Percentiles rank a stretch among this genome's conserved stretches.
These are phyloP conservation scores for Deroptyus accipitrinus DNA, from an alignment of 2,113 vertebrate species.

Conservation along the genomic window DNA sequence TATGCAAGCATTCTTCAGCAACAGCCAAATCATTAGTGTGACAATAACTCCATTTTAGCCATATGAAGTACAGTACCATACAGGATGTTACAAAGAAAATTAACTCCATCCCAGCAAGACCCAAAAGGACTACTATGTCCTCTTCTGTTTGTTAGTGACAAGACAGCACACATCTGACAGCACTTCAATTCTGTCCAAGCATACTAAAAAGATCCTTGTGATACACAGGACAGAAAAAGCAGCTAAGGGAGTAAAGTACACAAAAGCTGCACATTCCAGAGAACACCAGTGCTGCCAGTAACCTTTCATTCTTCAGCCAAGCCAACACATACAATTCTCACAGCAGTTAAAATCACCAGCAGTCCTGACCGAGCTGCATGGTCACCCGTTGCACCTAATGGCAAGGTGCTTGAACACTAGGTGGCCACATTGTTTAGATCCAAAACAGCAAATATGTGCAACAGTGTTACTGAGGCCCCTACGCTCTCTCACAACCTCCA, in stretches of 20 bases:
- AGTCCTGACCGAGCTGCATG: neutral
- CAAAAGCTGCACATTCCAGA: neutral
- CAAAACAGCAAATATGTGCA: neutral
- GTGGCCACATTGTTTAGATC: neutral
- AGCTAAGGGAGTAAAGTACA: neutral
- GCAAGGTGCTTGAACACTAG: constrained; percentile 15
- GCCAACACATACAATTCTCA: neutral
- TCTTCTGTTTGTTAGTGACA: neutral
- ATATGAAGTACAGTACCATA: neutral
- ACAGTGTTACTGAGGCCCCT: neutral
- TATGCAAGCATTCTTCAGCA: neutral
- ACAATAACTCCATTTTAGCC: neutral
- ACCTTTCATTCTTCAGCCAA: neutral
- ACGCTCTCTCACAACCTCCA: neutral
- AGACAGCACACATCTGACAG: neutral
- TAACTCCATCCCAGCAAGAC: neutral
- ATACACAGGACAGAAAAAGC: neutral
- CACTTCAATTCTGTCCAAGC: neutral
- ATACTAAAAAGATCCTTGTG: neutral
- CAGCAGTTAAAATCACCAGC: neutral
- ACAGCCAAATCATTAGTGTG: neutral
- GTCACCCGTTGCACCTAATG: neutral
- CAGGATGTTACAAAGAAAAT: neutral
- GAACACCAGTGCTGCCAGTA: neutral
- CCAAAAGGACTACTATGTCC: neutral